Base-by-base conservation (phyloP, 2,113 vertebrate genomes). In the Bos javanicus region DNA sequence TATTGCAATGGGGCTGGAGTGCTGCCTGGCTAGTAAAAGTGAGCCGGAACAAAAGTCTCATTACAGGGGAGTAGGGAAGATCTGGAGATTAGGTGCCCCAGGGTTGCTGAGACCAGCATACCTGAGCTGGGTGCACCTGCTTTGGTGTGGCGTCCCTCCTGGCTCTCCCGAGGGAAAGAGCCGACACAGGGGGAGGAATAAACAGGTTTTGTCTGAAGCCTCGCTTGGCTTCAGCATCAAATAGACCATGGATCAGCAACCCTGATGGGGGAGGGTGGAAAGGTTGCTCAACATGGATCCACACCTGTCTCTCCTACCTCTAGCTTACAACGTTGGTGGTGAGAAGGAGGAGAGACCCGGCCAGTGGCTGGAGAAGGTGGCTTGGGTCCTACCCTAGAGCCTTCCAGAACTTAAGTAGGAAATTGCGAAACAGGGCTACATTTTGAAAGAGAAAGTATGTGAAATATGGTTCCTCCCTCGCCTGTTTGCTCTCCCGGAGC, bases 391-490 rank as follows among this genome's bases (percentile, higher is more conserved):
- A 52, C 87, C 90, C 96, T 88, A 82, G 91, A 97, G 98, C 50
- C 90, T 97, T 98, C 96, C 97, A 98, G 97, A 96, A 94, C 90
- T 97, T 98, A 97, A 98, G 98, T 96, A 98, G 98, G 98, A 98
- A 98, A 94, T 98, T 98, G 98, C 96, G 90, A 98, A 98, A 98
- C 90, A 87, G n/a, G 52, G 56, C 81, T 97, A 93, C 93, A 93
- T 97, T 98, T 98, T 98, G 95, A 97, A 98, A 98, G 98, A 98
- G 98, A 98, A 98, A 98, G 95, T 98, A 98, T 98, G 97, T 97
- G 95, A 98, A 97, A 97, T 97, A 98, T 98, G 97, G 98, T 98
- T 97, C 98, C 98, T 98, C 98, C 98, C 97, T 97, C 36, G 80
- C 91, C 87, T 43, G 80, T 92, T 95, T 15, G 13, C 95, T 91